Base-by-base conservation (phyloP, 2,888 invertebrate species). In the Amphipoea oculea region DNA sequence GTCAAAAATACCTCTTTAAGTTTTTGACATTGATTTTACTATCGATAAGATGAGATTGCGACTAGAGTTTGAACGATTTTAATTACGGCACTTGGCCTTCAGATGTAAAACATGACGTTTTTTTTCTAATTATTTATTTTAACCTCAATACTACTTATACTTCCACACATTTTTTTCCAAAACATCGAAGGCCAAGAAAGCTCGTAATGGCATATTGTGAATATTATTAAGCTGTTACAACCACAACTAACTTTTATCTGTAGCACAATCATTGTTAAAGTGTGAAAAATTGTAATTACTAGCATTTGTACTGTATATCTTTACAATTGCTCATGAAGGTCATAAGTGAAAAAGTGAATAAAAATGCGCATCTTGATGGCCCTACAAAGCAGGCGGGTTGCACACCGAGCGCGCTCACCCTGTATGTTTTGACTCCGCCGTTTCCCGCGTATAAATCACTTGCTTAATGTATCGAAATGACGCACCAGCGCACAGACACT, bases 401-500 rank as follows among this genome's bases (percentile, higher is more conserved):
- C 89, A 92, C 90, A 90, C 92, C 85, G 85, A 87, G 85, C 91
- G 88, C 85, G 76, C 78, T 82, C 90, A 88, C 93, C 93, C 95
- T 90, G 92, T 92, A 92, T 96, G 96, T 97, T 97, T 94, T 96
- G 96, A 96, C 96, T 96, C 92, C 91, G 91, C 90, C 91, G 94
- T 92, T 95, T 96, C 95, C 95, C 95, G 92, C 91, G 92, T 92
- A 96, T 96, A 96, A 95, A 97, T 97, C 97, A 96, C 96, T 92
- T 92, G 95, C 91, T 94, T 96, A 96, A 97, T 96, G 97, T 96
- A 96, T 96, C 96, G 96, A 95, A 93, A 95, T 96, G 95, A 95
- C 93, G 93, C 93, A 94, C 92, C 94, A 90, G 91, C 92, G 88
- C 88, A 85, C 91, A 86, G 84, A 87, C 86, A 83, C 76, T 67